Conservation (phyloP, 1,140 invertebrate species). For the Rhynchophorus ferrugineus region DNA sequence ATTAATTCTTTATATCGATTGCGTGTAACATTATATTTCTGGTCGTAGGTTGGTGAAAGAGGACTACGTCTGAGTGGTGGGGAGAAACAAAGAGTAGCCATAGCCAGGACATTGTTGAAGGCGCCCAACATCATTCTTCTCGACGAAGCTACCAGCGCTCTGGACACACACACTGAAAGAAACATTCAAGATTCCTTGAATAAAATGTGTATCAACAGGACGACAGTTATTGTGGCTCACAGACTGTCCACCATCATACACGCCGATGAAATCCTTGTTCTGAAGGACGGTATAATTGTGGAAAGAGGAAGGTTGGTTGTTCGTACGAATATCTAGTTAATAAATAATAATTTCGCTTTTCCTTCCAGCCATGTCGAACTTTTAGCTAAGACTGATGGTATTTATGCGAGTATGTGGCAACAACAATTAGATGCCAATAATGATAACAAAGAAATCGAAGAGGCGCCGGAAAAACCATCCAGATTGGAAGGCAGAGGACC, state of each 20-base stretch:
- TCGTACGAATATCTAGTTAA: neutral
- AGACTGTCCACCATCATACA: constrained; percentile 88
- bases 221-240: constrained; percentile 89
- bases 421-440: constrained; percentile 60
- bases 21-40: too few species aligned
- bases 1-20: too few species aligned
- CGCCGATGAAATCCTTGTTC: constrained; percentile 85
- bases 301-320: constrained; percentile 78
- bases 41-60: constrained; percentile 69
- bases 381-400: constrained; percentile 51
- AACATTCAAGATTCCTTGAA: constrained; percentile 71
- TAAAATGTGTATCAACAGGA: constrained; percentile 69
- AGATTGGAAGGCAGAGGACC: neutral
- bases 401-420: constrained; percentile 82
- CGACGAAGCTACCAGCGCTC: constrained; percentile 83
- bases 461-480: neutral
- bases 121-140: constrained; percentile 67
- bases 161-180: constrained; percentile 77
- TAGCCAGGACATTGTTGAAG: constrained; percentile 84
- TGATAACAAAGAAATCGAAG: neutral
- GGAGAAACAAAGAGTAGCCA: constrained; percentile 90
- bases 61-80: constrained; percentile 77
- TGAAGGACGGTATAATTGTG: constrained; percentile 82
- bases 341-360: neutral
- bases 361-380: constrained; percentile 74